These are phyloP conservation scores for Archips xylosteana DNA, from an alignment of 2,888 invertebrate genomes.

Conservation along the genomic window DNA sequence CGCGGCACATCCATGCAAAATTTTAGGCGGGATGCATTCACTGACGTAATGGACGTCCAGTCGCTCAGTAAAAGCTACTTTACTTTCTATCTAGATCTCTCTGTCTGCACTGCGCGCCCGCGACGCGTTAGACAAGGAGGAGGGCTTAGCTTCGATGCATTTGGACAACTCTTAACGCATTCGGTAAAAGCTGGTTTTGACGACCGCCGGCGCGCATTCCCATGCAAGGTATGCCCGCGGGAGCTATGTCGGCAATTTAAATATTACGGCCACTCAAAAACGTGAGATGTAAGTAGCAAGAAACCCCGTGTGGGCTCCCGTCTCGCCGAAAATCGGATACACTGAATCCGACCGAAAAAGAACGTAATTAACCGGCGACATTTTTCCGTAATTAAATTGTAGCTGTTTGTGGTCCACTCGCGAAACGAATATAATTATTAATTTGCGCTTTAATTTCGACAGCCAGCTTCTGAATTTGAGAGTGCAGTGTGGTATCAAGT, in stretches of 20 bases:
- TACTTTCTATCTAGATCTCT: constrained; percentile 73
- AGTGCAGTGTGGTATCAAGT: constrained; percentile 65
- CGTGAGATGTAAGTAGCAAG: constrained; percentile 82
- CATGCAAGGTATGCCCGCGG: constrained; percentile 83
- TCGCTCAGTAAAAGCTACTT: constrained; percentile 72
- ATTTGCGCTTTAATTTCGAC: constrained; percentile 70
- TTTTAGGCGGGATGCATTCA: constrained; percentile 84
- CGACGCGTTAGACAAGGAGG: constrained; percentile 75
- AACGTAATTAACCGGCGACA: constrained; percentile 72
- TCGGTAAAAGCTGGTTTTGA: constrained; percentile 82
- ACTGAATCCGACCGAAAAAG: constrained; percentile 74
- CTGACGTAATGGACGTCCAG: constrained; percentile 72
- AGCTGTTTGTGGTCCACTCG: constrained; percentile 63
- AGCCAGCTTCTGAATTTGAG: constrained; percentile 62
- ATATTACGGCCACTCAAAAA: constrained; percentile 84
- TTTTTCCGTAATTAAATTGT: constrained; percentile 82
- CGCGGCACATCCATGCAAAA: constrained; percentile 84
- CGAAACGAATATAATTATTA: constrained; percentile 71
- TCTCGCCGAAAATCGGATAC: constrained; percentile 73
- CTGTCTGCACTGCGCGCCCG: constrained; percentile 63
- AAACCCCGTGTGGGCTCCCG: constrained; percentile 79
- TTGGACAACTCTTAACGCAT: constrained; percentile 77
- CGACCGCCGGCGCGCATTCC: constrained; percentile 81
- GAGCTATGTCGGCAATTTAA: constrained; percentile 84
- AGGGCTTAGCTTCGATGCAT: constrained; percentile 64